phyloP scores from a whole-genome alignment of 2,113 vertebrate genomes.

The Dermatemys mawii region DNA sequence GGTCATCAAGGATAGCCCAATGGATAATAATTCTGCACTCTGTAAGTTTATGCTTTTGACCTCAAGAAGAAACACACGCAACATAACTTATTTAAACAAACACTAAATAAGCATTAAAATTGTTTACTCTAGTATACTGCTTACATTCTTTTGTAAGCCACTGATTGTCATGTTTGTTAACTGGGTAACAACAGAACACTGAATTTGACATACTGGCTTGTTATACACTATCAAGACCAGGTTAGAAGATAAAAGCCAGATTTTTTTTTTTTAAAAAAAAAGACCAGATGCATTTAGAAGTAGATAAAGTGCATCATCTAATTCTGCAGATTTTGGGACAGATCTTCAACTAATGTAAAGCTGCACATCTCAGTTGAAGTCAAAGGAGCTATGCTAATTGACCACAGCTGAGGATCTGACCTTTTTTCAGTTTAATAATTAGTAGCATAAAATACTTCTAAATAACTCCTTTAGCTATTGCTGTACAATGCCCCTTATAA shows the following conservation, averaged over 20 bases:
- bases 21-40: neutral
- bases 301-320: neutral
- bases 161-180: neutral
- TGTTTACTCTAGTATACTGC: conserved; percentile 24
- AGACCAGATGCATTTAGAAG: neutral
- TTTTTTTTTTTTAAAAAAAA: neutral
- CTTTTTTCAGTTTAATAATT: neutral
- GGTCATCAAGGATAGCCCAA: neutral
- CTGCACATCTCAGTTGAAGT: neutral
- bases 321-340: neutral
- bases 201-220: neutral
- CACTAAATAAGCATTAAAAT: conserved; percentile 44
- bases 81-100: conserved; percentile 29
- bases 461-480: neutral
- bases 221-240: neutral
- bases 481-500: neutral
- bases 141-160: conserved; percentile 34
- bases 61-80: neutral
- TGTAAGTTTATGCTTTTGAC: neutral
- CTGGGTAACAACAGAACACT: neutral
- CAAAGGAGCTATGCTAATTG: neutral
- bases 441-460: neutral
- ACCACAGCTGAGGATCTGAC: neutral
- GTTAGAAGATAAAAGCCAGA: neutral
- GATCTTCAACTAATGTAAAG: neutral